These are phyloP conservation scores for Lordiphosa fenestrarum DNA, from an alignment of 2,888 invertebrate species.

Conservation along the genomic window DNA sequence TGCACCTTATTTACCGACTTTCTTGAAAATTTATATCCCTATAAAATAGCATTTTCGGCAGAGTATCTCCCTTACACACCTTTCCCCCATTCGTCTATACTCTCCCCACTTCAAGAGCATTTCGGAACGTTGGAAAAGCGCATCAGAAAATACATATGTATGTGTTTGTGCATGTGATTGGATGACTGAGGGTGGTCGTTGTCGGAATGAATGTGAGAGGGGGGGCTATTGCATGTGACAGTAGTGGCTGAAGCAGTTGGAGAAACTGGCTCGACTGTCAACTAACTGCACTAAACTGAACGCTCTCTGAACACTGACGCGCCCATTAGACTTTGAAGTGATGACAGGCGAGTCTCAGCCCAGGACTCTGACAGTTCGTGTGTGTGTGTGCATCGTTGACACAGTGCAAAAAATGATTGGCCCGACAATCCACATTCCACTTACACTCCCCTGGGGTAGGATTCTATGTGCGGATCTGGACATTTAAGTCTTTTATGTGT, in stretches of 20 bases:
- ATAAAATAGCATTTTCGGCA: too few species aligned
- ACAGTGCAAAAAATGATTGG: slow-evolving; percentile 46
- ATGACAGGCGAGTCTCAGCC: slow-evolving; percentile 39
- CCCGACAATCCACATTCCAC: slow-evolving; percentile 18
- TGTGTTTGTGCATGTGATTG: slow-evolving; percentile 2
- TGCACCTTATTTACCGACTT: too few species aligned
- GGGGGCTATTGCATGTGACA: slow-evolving; percentile 45
- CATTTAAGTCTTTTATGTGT: slow-evolving; percentile 48
- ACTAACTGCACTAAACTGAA: slow-evolving; percentile 45
- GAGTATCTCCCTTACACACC: too few species aligned
- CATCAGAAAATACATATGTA: slow-evolving; percentile 2
- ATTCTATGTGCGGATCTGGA: slow-evolving; percentile 29
- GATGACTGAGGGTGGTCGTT: slow-evolving; percentile 1
- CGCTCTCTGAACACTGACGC: slow-evolving; percentile 28
- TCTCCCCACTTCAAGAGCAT: neutral
- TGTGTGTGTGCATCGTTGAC: slow-evolving; percentile 30
- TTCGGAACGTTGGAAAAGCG: slow-evolving; percentile 1
- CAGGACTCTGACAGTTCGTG: slow-evolving; percentile 15
- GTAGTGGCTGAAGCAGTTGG: slow-evolving; percentile 14
- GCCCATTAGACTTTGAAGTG: slow-evolving; percentile 45
- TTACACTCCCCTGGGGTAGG: slow-evolving; percentile 4
- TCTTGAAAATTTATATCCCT: too few species aligned
- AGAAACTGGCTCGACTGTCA: slow-evolving; percentile 29
- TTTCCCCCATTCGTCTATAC: neutral
- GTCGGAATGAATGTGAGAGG: neutral